Conservation (phyloP, 2,113 vertebrate species). For the Penelope pileata region DNA sequence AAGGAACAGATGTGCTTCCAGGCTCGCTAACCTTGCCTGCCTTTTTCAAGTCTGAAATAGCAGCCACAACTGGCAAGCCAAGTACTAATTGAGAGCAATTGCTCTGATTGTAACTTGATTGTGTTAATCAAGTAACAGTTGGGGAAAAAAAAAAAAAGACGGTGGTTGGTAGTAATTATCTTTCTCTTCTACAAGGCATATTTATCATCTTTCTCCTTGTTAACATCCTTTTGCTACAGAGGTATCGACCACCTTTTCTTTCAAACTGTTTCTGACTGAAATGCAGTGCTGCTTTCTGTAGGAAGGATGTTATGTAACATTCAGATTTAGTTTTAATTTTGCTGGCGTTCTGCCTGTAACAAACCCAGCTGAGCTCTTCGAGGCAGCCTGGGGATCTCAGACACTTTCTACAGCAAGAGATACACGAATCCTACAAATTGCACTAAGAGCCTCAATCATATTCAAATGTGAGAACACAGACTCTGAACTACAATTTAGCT, state of each 20-base stretch:
- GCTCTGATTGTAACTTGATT: constrained; percentile 7
- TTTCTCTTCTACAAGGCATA: background rate
- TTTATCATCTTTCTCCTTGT: background rate
- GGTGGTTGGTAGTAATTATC: background rate
- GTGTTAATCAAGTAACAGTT: background rate
- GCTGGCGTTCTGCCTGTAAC: background rate
- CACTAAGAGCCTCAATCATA: background rate
- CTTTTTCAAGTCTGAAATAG: background rate
- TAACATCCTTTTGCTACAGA: background rate
- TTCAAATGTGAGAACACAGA: background rate
- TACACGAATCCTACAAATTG: background rate
- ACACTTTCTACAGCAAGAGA: background rate
- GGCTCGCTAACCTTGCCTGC: background rate
- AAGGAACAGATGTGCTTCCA: background rate
- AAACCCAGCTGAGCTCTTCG: background rate
- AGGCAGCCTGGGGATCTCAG: background rate
- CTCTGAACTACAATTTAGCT: background rate
- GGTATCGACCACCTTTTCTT: background rate
- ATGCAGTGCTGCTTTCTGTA: background rate
- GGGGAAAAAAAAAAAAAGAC: rapidly evolving
- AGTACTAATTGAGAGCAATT: constrained; percentile 5
- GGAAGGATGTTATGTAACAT: background rate
- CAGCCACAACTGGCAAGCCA: background rate
- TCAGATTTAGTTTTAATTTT: background rate
- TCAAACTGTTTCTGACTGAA: background rate